phyloP scores from a whole-genome alignment of 2,797 vertebrate genomes.

The Paguma larvata region DNA sequence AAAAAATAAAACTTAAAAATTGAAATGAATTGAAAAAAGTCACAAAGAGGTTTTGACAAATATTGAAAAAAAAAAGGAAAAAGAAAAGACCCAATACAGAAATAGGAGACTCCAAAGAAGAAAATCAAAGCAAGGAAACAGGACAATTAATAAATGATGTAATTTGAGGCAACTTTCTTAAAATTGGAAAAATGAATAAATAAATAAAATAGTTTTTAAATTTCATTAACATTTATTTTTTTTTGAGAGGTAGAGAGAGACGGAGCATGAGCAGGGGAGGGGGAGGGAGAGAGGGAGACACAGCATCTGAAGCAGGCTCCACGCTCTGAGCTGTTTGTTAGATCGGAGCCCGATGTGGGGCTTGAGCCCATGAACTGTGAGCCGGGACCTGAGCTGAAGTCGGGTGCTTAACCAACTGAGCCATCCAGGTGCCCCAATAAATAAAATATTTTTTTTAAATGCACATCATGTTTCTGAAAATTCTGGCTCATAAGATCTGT shows the following conservation, averaged over 20 bases:
- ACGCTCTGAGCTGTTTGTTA: too few relatives aligned
- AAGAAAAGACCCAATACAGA: not conserved
- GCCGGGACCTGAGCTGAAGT: too few relatives aligned
- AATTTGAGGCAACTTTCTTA: not conserved
- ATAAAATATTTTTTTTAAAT: not conserved
- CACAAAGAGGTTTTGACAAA: not conserved
- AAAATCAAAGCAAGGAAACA: not conserved
- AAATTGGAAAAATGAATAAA: not conserved
- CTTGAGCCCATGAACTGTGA: too few relatives aligned
- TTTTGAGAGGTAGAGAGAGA: too few relatives aligned
- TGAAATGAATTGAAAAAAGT: not conserved
- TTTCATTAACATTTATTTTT: too few relatives aligned
- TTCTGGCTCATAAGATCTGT: not conserved
- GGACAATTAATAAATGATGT: not conserved
- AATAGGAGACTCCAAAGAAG: not conserved
- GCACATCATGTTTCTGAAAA: not conserved
- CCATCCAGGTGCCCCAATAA: too few relatives aligned
- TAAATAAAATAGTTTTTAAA: too few relatives aligned
- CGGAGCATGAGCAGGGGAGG: too few relatives aligned
- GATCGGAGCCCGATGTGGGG: too few relatives aligned
- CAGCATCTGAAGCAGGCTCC: too few relatives aligned
- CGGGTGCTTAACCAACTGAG: too few relatives aligned
- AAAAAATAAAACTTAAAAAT: not conserved
- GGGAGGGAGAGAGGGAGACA: too few relatives aligned
- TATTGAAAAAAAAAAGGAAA: not conserved